Conservation (phyloP, 1,140 invertebrate species). For the Parapsyche elsis region DNA sequence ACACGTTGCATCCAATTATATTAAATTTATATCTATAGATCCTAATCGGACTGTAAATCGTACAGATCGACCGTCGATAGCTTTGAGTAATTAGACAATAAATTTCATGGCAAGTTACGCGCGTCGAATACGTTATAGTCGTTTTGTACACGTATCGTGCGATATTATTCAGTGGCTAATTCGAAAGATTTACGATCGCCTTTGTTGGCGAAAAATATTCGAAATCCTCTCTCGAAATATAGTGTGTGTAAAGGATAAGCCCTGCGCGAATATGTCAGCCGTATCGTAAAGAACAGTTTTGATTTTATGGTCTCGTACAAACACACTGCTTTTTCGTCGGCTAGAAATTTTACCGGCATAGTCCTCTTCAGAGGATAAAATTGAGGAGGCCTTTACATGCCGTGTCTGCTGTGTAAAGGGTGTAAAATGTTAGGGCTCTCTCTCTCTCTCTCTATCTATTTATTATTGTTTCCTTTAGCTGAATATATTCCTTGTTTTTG, state of each 20-base stretch:
- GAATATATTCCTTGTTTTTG: background rate
- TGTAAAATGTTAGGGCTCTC: background rate
- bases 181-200: no score
- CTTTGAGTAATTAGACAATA: no score
- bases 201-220: no score
- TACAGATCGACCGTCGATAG: no score
- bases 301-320: conserved; percentile 15
- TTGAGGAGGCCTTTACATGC: background rate
- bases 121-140: background rate
- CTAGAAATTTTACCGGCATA: background rate
- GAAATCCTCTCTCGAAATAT: no score
- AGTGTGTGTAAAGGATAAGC: conserved; percentile 3
- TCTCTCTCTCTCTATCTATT: background rate
- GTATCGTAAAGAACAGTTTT: conserved; percentile 19
- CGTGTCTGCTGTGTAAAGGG: background rate
- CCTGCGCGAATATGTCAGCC: conserved; percentile 1
- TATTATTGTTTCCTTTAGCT: background rate
- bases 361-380: background rate
- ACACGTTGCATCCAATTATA: no score
- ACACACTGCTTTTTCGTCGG: conserved; percentile 4
- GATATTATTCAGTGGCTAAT: no score
- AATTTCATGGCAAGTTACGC: no score
- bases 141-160: no score
- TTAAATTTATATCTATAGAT: no score
- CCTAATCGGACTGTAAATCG: no score